phyloP scores from a whole-genome alignment of 2,113 vertebrate genomes.

The Nothoprocta perdicaria region DNA sequence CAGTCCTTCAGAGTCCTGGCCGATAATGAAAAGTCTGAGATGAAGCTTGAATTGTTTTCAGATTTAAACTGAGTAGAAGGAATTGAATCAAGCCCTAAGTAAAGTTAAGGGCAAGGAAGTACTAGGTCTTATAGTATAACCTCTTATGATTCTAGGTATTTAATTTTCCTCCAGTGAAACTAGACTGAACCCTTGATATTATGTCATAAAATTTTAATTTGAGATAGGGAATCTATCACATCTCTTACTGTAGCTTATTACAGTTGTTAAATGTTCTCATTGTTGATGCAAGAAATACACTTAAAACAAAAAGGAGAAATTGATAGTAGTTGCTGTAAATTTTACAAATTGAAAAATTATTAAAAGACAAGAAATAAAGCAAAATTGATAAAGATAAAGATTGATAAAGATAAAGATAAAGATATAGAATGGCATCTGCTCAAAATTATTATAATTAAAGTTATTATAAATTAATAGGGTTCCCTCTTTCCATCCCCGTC shows the following conservation, averaged over 20 bases:
- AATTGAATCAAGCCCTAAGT: fast-evolving
- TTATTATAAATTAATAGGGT: not conserved
- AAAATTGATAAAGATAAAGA: too few relatives aligned
- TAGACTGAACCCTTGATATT: not conserved
- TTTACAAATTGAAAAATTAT: not conserved
- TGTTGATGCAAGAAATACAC: not conserved
- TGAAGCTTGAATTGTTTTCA: too few relatives aligned
- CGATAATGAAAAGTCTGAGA: too few relatives aligned
- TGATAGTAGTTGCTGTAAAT: not conserved
- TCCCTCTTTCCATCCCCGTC: not conserved
- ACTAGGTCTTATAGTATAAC: not conserved
- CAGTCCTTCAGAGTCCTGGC: too few relatives aligned
- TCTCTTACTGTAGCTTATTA: not conserved
- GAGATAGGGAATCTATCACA: not conserved
- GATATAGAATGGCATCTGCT: not conserved
- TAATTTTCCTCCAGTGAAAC: not conserved
- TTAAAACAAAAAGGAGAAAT: not conserved
- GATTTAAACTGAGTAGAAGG: not conserved
- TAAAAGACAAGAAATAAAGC: not conserved
- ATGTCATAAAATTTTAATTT: not conserved
- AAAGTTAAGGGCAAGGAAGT: not conserved
- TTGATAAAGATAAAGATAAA: too few relatives aligned
- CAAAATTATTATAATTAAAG: not conserved
- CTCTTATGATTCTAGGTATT: not conserved
- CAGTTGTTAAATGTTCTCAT: not conserved